These are phyloP conservation scores for Calliopum simillimum DNA, from an alignment of 2,888 invertebrate genomes.

Conservation along the genomic window DNA sequence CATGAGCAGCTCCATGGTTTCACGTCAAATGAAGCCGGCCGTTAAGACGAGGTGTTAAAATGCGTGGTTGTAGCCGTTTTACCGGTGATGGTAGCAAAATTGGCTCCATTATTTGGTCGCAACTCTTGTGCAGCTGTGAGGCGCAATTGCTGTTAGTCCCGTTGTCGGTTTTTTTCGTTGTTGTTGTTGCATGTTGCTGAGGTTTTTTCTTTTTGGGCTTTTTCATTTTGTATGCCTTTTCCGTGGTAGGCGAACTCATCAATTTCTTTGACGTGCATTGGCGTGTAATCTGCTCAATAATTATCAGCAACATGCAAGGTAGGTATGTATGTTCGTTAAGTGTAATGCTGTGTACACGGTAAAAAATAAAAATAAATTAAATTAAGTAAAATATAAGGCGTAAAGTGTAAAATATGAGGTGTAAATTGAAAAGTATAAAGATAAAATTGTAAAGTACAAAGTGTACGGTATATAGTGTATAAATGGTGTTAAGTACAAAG, in stretches of 20 bases:
- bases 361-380: no score
- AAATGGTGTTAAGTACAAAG: no score
- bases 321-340: no score
- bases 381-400: no score
- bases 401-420: no score
- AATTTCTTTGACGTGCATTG: slow-evolving; percentile 41
- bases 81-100: slow-evolving; percentile 1
- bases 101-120: not conserved
- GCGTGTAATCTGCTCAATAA: slow-evolving; percentile 31
- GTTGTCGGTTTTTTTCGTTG: slow-evolving; percentile 5
- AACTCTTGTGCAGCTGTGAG: slow-evolving; percentile 7
- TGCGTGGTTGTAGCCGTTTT: slow-evolving; percentile 27
- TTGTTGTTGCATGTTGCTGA: slow-evolving; percentile 15
- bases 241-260: slow-evolving; percentile 38
- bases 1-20: not conserved
- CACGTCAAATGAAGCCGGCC: not conserved
- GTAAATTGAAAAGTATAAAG: no score
- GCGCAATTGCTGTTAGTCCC: not conserved
- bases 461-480: no score
- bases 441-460: no score
- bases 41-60: slow-evolving; percentile 30
- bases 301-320: slow-evolving; percentile 29
- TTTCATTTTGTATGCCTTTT: not conserved
- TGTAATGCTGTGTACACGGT: no score
- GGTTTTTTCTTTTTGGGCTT: not conserved